These are phyloP conservation scores for Pollenia labialis DNA, from an alignment of 2,888 invertebrate species.

Conservation along the genomic window DNA sequence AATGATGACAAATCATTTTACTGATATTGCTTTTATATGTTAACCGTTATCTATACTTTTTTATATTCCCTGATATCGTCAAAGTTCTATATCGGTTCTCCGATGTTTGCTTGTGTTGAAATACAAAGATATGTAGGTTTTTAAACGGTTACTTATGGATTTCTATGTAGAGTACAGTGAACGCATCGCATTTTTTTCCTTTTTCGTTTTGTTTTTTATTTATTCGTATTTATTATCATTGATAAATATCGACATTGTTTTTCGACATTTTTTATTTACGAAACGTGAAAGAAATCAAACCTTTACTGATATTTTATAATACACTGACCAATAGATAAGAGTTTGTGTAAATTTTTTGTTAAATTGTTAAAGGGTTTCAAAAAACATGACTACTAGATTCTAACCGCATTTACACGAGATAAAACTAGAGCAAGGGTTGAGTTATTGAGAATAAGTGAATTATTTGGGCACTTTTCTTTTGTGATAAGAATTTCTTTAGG, in stretches of 20 bases:
- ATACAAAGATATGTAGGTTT: slow-evolving; percentile 53
- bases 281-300: slow-evolving; percentile 51
- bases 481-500: not conserved
- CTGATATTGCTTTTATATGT: slow-evolving; percentile 75
- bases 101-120: slow-evolving; percentile 55
- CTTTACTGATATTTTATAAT: slow-evolving; percentile 12
- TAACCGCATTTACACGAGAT: slow-evolving; percentile 21
- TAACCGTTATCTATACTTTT: slow-evolving; percentile 70
- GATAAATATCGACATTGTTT: slow-evolving; percentile 55
- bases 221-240: slow-evolving; percentile 62
- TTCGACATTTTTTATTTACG: slow-evolving; percentile 29
- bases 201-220: slow-evolving; percentile 37
- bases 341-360: not conserved
- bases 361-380: slow-evolving; percentile 25
- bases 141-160: slow-evolving; percentile 49
- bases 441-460: not conserved
- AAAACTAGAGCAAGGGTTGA: slow-evolving; percentile 21
- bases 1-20: slow-evolving; percentile 74
- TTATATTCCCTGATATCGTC: slow-evolving; percentile 69
- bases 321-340: slow-evolving; percentile 62
- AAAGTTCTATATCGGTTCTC: slow-evolving; percentile 65
- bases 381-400: slow-evolving; percentile 2
- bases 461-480: not conserved
- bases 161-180: slow-evolving; percentile 40
- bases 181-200: slow-evolving; percentile 41